phyloP scores from a whole-genome alignment of 2,113 vertebrate species.

The Anarrhichthys ocellatus region DNA sequence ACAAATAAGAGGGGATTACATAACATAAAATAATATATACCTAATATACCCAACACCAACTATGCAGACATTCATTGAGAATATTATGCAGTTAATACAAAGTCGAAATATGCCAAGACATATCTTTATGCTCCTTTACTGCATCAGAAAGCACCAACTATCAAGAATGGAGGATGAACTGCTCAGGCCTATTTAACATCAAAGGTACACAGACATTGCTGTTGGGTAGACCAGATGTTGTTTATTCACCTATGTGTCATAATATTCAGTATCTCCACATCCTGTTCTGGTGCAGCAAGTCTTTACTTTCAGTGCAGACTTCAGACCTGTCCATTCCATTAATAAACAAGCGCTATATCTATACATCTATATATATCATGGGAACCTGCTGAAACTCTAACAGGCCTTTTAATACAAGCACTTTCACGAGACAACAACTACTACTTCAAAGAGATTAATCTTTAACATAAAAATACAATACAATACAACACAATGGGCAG shows the following conservation, averaged over 20 bases:
- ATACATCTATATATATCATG: too few species aligned
- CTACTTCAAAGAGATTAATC: background rate
- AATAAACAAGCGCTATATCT: too few species aligned
- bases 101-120: background rate
- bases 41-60: background rate
- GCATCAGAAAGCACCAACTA: slow-evolving; percentile 28
- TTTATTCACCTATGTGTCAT: too few species aligned
- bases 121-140: background rate
- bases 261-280: too few species aligned
- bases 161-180: background rate
- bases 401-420: background rate
- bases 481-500: background rate
- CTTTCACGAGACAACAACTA: background rate
- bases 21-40: background rate
- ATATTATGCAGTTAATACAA: background rate
- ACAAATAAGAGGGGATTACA: background rate
- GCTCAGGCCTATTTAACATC: background rate
- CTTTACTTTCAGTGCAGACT: too few species aligned
- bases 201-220: background rate
- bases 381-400: too few species aligned
- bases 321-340: too few species aligned
- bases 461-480: background rate
- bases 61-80: background rate
- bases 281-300: too few species aligned
- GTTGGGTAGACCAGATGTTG: background rate